Base-by-base conservation (phyloP, 2,797 vertebrate genomes). In the Decapterus maruadsi region DNA sequence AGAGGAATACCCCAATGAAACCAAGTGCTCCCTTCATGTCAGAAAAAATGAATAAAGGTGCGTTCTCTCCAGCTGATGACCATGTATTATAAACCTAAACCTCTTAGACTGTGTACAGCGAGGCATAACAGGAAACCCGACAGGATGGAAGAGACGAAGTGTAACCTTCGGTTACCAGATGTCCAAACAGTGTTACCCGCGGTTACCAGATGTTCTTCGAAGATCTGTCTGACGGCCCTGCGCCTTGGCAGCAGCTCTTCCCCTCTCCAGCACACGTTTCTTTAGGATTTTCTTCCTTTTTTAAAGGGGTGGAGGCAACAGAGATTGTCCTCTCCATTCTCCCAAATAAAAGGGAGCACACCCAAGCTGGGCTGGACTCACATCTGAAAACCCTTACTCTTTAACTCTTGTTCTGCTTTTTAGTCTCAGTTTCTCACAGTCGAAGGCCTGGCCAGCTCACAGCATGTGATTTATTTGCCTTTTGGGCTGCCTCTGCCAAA, bases 381-480 rank as follows among this genome's bases (percentile, higher is more conserved):
- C 94, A 95, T 95, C 94, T 95, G 94, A 94, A 95, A 95, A 91
- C 89, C 92, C 91, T 94, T 95, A 94, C 80, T 93, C 91, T 91
- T 93, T 90, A 90, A 92, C 92, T 94, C 92, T 94, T 92, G 91
- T 94, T 93, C 91, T 92, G 91, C 91, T 93, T 91, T 91, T 92
- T 88, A 93, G 91, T 94, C 93, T 90, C 80, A 85, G 89, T 94
- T 94, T 95, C 94, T 94, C 94, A 94, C 93, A 95, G 93, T 93
- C 77, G 77, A 92, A 87, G 92, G 92, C 92, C 93, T 91, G 91
- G 88, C 92, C 81, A 82, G 91, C 92, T 90, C 93, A 89, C 90
- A 91, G 93, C 93, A 92, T 94, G 93, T 94, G 94, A 95, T 96
- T 95, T 96, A 95, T 95, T 95, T 96, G 92, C 88, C 90, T 93